Evolutionary conservation across 2,888 invertebrate species (phyloP).

Genomic region (Patella ulyssiponensis): DNA sequence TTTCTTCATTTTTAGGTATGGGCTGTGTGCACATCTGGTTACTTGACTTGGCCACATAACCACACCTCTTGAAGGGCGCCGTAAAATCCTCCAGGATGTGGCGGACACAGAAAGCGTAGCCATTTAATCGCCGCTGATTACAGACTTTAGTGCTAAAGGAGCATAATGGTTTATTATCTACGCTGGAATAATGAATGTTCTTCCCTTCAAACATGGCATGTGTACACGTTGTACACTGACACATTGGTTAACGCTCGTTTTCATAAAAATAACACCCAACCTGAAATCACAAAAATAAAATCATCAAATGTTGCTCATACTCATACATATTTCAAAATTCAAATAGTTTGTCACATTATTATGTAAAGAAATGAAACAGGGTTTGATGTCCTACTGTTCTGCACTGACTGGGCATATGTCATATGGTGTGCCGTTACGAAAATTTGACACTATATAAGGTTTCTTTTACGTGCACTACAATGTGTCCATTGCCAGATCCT

Average conservation of each 20-base stretch:
- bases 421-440: too few species aligned
- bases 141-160: slow-evolving; percentile 74
- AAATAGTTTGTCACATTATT: too few species aligned
- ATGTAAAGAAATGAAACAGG: too few species aligned
- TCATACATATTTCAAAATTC: too few species aligned
- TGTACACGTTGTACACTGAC: slow-evolving; percentile 18
- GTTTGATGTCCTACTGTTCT: too few species aligned
- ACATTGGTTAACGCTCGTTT: slow-evolving; percentile 28
- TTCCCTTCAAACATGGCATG: slow-evolving; percentile 73
- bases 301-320: too few species aligned
- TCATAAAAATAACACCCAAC: slow-evolving; percentile 7
- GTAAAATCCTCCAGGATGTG: slow-evolving; percentile 88
- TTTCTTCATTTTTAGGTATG: slow-evolving; percentile 73
- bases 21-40: slow-evolving; percentile 73
- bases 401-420: too few species aligned
- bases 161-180: slow-evolving; percentile 74
- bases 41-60: slow-evolving; percentile 76
- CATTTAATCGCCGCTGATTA: slow-evolving; percentile 77
- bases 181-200: slow-evolving; percentile 73
- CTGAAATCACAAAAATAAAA: slow-evolving; percentile 7
- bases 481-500: too few species aligned
- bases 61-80: slow-evolving; percentile 89
- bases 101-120: slow-evolving; percentile 83
- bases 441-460: too few species aligned
- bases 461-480: too few species aligned